A percentile compares a stretch with the other conserved stretches of the same genome.
Evolutionary conservation across 2,113 vertebrate species (phyloP).

Genomic region (Gymnarchus niloticus): DNA sequence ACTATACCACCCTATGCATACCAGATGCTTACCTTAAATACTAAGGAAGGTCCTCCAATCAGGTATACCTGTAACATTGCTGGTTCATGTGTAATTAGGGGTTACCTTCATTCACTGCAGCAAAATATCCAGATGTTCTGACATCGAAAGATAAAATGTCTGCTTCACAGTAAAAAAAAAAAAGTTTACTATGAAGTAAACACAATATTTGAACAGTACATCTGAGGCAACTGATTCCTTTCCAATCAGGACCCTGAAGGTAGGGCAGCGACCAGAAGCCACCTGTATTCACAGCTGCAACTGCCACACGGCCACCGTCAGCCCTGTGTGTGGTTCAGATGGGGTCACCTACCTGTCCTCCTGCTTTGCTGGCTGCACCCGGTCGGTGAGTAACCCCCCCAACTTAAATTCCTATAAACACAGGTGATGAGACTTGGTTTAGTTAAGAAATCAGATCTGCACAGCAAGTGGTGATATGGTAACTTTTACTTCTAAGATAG

Average conservation of each 20-base stretch:
- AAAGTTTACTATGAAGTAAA: background rate
- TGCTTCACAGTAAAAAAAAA: background rate
- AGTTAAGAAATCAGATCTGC: background rate
- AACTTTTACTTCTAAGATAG: background rate
- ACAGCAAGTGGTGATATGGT: background rate
- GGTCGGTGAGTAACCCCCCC: conserved; percentile 49
- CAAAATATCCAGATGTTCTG: background rate
- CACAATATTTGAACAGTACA: background rate
- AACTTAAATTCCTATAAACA: no score
- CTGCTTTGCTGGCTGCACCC: conserved; percentile 66
- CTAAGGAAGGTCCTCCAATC: no score
- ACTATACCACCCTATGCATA: background rate
- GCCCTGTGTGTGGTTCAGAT: conserved; percentile 65
- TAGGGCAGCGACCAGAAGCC: conserved; percentile 50
- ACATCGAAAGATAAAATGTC: background rate
- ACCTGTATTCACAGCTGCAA: conserved; percentile 61
- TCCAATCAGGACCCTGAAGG: conserved; percentile 45
- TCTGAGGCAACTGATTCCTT: background rate
- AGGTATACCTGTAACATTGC: background rate
- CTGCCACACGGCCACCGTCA: conserved; percentile 62
- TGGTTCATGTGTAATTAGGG: background rate
- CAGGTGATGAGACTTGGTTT: background rate
- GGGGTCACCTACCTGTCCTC: conserved; percentile 66
- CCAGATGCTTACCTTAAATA: no score
- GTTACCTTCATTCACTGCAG: background rate